A percentile compares a stretch with the other conserved stretches of the same genome.
Conservation (phyloP, 2,113 vertebrate species). For the Cygnus buccinator region DNA sequence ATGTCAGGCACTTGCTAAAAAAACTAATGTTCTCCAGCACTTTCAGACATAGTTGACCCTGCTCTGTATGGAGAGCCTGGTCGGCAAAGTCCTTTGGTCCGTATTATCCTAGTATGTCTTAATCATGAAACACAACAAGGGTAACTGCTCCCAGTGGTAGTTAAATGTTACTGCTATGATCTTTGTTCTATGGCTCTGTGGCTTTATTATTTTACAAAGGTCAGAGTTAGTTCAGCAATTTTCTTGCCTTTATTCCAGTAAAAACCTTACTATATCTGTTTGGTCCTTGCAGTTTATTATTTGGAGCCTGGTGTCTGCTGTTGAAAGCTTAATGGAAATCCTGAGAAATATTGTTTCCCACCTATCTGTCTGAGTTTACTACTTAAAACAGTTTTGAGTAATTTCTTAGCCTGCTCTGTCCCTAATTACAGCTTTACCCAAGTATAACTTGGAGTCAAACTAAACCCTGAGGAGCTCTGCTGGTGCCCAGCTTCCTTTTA, state of each 20-base stretch:
- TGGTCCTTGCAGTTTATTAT: slow-evolving; percentile 9
- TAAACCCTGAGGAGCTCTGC: not conserved
- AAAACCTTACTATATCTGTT: not conserved
- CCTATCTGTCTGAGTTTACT: not conserved
- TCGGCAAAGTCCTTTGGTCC: not conserved
- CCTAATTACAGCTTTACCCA: not conserved
- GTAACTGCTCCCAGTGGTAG: not conserved
- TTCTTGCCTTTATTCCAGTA: slow-evolving; percentile 34
- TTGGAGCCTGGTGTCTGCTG: not conserved
- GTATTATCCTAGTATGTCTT: not conserved
- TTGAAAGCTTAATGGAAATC: slow-evolving; percentile 20
- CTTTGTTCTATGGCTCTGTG: slow-evolving; percentile 15
- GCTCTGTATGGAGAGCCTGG: not conserved
- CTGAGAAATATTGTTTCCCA: slow-evolving; percentile 30
- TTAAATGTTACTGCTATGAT: not conserved
- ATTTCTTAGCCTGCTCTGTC: not conserved
- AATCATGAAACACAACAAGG: not conserved
- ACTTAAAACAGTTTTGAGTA: not conserved
- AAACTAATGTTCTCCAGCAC: rapidly evolving
- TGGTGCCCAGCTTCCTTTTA: not conserved
- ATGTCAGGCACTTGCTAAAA: not conserved
- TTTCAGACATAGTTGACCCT: not conserved
- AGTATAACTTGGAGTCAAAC: not conserved
- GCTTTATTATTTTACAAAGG: slow-evolving; percentile 47
- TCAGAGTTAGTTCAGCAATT: slow-evolving; percentile 42